Percentiles rank a stretch among this genome's conserved stretches.
Conservation (phyloP, 2,113 vertebrate species). For the Machaerirhynchus nigripectus region DNA sequence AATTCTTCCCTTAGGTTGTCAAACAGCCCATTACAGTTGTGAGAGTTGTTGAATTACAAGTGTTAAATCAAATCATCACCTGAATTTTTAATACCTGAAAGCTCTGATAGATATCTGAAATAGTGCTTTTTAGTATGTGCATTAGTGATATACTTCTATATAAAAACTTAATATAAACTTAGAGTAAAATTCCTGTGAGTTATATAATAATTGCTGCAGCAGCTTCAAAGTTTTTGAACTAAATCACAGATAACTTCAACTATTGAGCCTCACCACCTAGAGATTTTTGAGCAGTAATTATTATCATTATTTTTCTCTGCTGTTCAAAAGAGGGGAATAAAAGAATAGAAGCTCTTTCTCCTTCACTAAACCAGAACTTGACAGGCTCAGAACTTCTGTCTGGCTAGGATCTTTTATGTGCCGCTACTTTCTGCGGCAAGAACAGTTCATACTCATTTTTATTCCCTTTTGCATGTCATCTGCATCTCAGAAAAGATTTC, state of each 20-base stretch:
- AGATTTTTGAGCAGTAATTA: neutral
- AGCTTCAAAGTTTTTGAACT: neutral
- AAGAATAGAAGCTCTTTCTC: conserved; percentile 30
- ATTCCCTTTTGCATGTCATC: neutral
- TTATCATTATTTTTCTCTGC: neutral
- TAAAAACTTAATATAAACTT: neutral
- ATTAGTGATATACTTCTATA: neutral
- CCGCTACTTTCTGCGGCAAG: neutral
- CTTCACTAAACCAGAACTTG: conserved; percentile 15
- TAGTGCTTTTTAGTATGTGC: neutral
- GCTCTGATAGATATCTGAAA: neutral
- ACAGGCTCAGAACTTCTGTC: conserved; percentile 27
- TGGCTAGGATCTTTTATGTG: conserved; percentile 9
- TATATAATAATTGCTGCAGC: neutral
- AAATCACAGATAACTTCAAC: neutral
- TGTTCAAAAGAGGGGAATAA: neutral
- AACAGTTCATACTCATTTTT: neutral
- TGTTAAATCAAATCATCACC: neutral
- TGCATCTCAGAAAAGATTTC: neutral
- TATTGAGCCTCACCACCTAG: neutral
- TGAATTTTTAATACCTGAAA: neutral
- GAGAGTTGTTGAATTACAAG: neutral
- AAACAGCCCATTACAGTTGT: neutral
- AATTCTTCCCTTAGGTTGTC: neutral
- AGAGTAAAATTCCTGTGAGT: neutral